Conservation (phyloP, 2,113 vertebrate genomes). For the Nothoprocta perdicaria region DNA sequence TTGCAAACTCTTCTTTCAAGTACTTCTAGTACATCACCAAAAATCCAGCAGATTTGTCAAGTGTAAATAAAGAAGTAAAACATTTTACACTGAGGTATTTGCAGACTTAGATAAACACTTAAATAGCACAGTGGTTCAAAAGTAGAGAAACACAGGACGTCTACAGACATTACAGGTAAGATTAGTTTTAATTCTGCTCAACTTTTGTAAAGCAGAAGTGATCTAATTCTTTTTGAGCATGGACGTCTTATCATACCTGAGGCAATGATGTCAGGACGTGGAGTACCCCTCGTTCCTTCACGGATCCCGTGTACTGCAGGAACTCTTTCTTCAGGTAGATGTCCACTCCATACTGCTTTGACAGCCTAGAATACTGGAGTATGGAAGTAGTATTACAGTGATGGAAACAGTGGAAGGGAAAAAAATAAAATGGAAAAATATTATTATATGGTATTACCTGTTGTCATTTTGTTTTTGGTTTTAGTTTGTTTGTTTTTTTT, state of each 20-base stretch:
- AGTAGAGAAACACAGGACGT: background rate
- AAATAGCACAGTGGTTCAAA: background rate
- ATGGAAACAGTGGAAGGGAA: no score
- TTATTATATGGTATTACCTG: no score
- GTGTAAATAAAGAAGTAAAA: background rate
- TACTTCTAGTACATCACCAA: background rate
- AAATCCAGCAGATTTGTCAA: background rate
- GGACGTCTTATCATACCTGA: slow-evolving; percentile 75
- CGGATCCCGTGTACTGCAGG: slow-evolving; percentile 89
- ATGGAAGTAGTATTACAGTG: background rate
- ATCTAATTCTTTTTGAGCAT: fast-evolving
- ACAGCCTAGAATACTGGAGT: slow-evolving; percentile 89
- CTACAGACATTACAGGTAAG: background rate
- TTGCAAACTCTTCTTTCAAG: background rate
- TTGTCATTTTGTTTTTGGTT: no score
- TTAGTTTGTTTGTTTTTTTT: no score
- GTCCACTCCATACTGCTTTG: slow-evolving; percentile 90
- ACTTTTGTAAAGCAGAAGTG: background rate
- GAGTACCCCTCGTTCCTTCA: slow-evolving; percentile 88
- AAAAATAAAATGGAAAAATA: background rate
- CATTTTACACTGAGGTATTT: background rate
- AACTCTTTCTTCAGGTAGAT: slow-evolving; percentile 93
- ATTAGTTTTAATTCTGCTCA: background rate
- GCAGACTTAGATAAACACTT: background rate
- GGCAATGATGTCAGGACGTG: slow-evolving; percentile 84